Percentiles rank a stretch among this genome's conserved stretches.
These are phyloP conservation scores for Rhinoraja longicauda DNA, from an alignment of 2,797 vertebrate genomes.

Conservation along the genomic window DNA sequence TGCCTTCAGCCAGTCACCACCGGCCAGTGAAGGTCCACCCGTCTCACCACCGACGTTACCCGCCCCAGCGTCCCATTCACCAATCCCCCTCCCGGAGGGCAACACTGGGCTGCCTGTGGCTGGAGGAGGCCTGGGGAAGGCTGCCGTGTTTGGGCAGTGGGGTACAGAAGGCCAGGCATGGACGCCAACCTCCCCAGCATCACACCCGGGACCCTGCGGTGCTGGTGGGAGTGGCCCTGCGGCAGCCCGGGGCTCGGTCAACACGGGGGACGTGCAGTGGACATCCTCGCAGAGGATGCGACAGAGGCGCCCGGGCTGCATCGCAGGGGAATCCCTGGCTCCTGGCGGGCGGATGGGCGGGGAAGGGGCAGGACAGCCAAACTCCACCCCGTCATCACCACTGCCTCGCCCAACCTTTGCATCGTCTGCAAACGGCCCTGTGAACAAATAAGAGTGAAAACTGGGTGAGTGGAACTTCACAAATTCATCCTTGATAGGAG, in stretches of 20 bases:
- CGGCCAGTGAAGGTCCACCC: too few species aligned
- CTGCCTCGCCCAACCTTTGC: not conserved
- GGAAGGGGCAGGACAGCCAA: not conserved
- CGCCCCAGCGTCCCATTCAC: too few species aligned
- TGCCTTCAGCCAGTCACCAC: not conserved
- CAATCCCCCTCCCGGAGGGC: not conserved
- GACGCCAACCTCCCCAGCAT: too few species aligned
- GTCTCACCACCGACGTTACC: too few species aligned
- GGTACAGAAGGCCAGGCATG: rapidly evolving
- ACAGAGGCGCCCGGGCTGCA: too few species aligned
- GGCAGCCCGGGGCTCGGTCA: not conserved
- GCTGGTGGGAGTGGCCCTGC: too few species aligned
- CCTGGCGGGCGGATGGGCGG: not conserved
- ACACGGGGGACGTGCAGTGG: not conserved
- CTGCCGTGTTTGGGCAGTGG: rapidly evolving
- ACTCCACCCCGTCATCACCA: not conserved
- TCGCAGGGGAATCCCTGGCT: not conserved
- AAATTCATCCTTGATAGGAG: too few species aligned
- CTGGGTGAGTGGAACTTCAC: too few species aligned
- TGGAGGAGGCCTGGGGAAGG: rapidly evolving
- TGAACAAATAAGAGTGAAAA: not conserved
- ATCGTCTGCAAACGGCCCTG: not conserved
- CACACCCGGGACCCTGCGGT: too few species aligned
- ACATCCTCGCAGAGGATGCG: too few species aligned
- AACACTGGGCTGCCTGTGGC: not conserved